Evolutionary conservation across 2,113 vertebrate species (phyloP).

Genomic region (Ariopsis seemanni): DNA sequence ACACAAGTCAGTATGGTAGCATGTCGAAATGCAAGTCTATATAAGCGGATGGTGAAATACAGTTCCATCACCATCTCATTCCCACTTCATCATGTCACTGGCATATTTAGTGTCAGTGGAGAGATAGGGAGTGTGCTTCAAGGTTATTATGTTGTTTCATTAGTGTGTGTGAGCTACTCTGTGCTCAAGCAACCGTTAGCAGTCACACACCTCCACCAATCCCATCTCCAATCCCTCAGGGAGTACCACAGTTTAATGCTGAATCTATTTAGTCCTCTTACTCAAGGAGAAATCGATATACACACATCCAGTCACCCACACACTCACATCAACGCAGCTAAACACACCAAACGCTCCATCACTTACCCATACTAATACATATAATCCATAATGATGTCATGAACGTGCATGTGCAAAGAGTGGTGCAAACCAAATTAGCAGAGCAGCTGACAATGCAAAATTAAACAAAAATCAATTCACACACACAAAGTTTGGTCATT

Average conservation of each 20-base stretch:
- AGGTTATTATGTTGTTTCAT: conserved; percentile 43
- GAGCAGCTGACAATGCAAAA: background rate
- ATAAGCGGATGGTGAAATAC: conserved; percentile 1
- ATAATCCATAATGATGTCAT: conserved; percentile 16
- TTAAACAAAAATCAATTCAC: conserved; percentile 10
- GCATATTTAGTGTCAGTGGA: conserved; percentile 21
- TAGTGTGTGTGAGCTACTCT: conserved; percentile 18
- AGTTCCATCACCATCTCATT: background rate
- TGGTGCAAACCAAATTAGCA: background rate
- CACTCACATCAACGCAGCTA: conserved; percentile 20
- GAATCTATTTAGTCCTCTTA: conserved; percentile 49
- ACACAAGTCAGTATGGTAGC: background rate
- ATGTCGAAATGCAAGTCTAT: background rate
- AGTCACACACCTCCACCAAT: background rate
- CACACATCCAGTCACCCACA: background rate
- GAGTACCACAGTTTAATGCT: conserved; percentile 48
- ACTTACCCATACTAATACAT: background rate
- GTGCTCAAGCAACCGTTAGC: conserved; percentile 3
- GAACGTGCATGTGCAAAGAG: background rate
- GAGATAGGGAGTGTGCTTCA: conserved; percentile 2
- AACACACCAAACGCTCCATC: conserved; percentile 11
- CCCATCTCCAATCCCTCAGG: conserved; percentile 22
- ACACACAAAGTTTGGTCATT: background rate
- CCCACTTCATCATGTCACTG: conserved; percentile 5
- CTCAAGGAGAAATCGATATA: conserved; percentile 59